These are phyloP conservation scores for Synanthedon myopaeformis DNA, from an alignment of 2,888 invertebrate species.

Conservation along the genomic window DNA sequence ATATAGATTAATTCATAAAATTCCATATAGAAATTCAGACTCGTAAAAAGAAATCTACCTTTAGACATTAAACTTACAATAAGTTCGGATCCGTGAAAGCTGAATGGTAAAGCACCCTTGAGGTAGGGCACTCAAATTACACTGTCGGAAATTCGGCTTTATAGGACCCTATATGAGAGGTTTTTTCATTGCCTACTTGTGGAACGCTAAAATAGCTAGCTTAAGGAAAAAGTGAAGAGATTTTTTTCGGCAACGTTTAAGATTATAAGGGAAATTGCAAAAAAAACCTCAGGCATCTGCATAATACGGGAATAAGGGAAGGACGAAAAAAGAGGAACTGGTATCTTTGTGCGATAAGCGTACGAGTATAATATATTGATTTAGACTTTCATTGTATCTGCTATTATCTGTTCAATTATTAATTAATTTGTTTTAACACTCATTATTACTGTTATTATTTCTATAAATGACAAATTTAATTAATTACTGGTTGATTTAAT, in stretches of 20 bases:
- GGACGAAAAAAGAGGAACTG: no score
- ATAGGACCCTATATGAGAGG: constrained; percentile 11
- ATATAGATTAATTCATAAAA: background rate
- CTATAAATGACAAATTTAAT: no score
- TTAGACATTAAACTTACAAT: background rate
- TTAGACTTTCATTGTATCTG: no score
- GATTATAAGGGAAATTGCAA: background rate
- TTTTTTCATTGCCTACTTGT: constrained; percentile 5
- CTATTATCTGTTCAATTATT: no score
- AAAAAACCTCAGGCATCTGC: background rate
- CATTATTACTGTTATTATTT: no score
- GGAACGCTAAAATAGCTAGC: background rate
- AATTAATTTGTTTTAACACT: no score
- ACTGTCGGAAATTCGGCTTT: constrained; percentile 19
- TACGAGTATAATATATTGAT: no score
- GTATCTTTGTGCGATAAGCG: no score
- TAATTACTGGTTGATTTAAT: no score
- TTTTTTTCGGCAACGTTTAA: background rate
- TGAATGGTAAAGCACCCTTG: constrained; percentile 15
- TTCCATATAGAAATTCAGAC: background rate
- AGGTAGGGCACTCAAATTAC: constrained; percentile 17
- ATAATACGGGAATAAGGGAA: background rate
- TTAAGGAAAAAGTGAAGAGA: background rate
- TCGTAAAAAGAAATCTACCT: background rate
- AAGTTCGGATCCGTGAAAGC: constrained; percentile 7